A percentile compares a stretch with the other conserved stretches of the same genome.
phyloP scores from a whole-genome alignment of 2,113 vertebrate genomes.

The Marmota monax region DNA sequence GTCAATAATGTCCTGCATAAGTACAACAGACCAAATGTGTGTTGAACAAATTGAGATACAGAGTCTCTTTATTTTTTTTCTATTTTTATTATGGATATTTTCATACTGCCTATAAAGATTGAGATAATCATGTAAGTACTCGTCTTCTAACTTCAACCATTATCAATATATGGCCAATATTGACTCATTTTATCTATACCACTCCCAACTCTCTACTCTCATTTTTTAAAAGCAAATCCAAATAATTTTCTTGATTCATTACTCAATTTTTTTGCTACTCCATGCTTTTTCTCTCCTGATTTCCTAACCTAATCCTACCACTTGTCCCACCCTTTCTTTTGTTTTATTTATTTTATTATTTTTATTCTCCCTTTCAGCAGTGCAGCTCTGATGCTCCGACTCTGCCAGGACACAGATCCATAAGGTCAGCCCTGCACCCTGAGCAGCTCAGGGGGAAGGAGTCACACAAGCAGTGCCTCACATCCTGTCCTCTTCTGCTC shows the following conservation, averaged over 20 bases:
- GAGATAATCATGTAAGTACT: neutral
- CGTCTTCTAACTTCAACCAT: neutral
- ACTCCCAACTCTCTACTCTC: neutral
- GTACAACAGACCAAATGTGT: neutral
- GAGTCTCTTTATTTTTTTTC: neutral
- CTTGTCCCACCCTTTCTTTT: neutral
- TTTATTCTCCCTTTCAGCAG: slow-evolving; percentile 65
- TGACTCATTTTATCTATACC: neutral
- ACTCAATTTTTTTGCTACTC: neutral
- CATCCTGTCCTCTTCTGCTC: neutral
- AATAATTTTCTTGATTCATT: neutral
- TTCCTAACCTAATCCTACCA: neutral
- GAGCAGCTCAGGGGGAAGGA: neutral
- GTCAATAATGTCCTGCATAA: neutral
- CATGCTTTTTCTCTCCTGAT: neutral
- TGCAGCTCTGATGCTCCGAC: neutral
- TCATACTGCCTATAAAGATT: neutral
- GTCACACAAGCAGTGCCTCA: neutral
- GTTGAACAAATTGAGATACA: neutral
- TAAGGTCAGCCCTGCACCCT: neutral
- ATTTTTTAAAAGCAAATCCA: slow-evolving; percentile 37
- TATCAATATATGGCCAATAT: neutral
- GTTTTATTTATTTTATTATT: neutral
- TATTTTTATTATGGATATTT: neutral
- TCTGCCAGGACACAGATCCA: neutral